Percentiles rank a stretch among this genome's conserved stretches.
Conservation (phyloP, 2,113 vertebrate species). For the Myocastor coypus region DNA sequence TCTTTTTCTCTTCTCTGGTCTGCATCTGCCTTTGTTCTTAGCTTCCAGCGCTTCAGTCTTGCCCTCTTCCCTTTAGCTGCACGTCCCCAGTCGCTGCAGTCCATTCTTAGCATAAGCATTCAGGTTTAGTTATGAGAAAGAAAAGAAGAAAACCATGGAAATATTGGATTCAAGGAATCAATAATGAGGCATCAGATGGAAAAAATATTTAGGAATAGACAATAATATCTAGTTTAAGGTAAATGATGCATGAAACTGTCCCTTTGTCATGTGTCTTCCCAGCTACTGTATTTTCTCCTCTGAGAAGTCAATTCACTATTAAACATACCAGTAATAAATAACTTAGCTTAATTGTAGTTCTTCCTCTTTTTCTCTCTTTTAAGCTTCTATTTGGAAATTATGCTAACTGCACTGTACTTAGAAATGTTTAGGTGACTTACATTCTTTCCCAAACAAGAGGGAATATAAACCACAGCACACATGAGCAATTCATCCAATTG, state of each 20-base stretch:
- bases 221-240: neutral
- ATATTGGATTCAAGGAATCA: neutral
- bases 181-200: neutral
- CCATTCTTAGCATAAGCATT: neutral
- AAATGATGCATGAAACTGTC: rapidly evolving
- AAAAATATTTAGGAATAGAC: neutral
- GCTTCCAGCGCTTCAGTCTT: neutral
- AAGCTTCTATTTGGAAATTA: conserved; percentile 5
- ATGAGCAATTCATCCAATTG: neutral
- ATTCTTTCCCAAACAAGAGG: neutral
- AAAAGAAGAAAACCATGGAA: neutral
- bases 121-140: neutral
- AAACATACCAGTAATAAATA: neutral
- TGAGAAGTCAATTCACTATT: neutral
- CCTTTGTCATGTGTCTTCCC: neutral
- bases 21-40: neutral
- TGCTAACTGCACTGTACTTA: neutral
- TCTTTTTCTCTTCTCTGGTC: neutral
- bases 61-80: neutral
- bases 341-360: neutral
- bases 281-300: neutral
- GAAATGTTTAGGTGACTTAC: conserved; percentile 1
- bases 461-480: neutral
- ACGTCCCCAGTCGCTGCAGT: neutral
- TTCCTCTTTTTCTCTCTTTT: neutral